Percentiles rank a stretch among this genome's conserved stretches.
Conservation (phyloP, 92 coral and sea anemone species). For the Epizoanthus stellaris region DNA sequence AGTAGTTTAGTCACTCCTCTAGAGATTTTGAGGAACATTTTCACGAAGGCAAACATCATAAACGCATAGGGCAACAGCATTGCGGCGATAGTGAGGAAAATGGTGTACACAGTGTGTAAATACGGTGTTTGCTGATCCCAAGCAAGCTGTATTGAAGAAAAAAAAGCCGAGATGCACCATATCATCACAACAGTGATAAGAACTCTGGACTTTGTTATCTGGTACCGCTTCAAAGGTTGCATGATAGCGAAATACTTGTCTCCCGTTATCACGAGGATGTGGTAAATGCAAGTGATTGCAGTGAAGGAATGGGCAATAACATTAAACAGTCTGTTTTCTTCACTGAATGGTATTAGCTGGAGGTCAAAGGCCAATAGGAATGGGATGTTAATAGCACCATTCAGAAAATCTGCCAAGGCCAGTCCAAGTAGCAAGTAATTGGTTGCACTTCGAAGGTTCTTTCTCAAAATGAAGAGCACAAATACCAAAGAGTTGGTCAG, state of each 20-base stretch:
- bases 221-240: neutral
- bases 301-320: neutral
- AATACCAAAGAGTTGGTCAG: neutral
- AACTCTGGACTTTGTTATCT: neutral
- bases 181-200: neutral
- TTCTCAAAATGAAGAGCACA: neutral
- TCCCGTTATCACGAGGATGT: neutral
- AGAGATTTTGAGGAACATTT: neutral
- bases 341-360: neutral
- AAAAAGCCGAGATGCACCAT: neutral
- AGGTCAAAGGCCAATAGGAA: neutral
- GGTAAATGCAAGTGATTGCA: neutral
- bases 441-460: constrained; percentile 7
- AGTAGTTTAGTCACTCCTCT: neutral
- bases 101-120: neutral
- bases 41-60: neutral
- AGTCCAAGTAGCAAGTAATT: neutral
- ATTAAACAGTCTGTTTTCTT: neutral
- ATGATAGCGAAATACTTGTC: neutral
- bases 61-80: neutral
- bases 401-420: neutral
- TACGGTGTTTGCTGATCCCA: neutral
- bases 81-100: neutral
- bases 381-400: neutral
- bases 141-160: neutral